A percentile compares a stretch with the other conserved stretches of the same genome.
Evolutionary conservation across 1,140 invertebrate genomes (phyloP).

Genomic region (Macrotrachela quadricornifera): DNA sequence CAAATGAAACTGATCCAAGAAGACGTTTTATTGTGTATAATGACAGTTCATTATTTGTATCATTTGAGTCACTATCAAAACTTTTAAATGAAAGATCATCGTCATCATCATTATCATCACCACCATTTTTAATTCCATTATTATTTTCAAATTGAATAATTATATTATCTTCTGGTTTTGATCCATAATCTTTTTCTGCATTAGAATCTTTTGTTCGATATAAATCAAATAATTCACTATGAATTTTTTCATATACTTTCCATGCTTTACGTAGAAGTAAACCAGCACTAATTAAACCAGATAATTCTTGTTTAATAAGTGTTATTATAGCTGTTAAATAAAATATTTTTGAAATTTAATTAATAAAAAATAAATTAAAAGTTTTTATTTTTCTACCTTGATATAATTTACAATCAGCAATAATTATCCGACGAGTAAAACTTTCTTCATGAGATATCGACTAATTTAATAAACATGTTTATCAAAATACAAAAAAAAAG

Average conservation of each 20-base stretch:
- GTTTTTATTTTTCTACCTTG: constrained; percentile 1
- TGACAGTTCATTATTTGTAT: background rate
- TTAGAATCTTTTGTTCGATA: constrained; percentile 22
- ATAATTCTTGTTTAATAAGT: constrained; percentile 43
- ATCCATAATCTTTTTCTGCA: constrained; percentile 9
- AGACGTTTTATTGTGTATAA: constrained; percentile 37
- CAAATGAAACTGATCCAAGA: constrained; percentile 47
- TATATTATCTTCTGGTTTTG: constrained; percentile 10
- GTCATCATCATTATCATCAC: background rate
- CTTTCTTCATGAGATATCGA: constrained; percentile 23
- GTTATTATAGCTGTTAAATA: constrained; percentile 35
- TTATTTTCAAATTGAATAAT: background rate
- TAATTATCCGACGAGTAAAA: constrained; percentile 43
- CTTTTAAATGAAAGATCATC: background rate
- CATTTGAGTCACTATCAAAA: background rate
- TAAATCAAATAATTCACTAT: constrained; percentile 37
- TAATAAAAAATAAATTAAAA: no score
- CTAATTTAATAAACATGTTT: background rate
- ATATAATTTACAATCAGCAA: constrained; percentile 45
- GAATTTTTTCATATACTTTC: constrained; percentile 47
- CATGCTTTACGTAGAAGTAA: constrained; percentile 49
- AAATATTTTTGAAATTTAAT: no score
- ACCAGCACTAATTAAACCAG: constrained; percentile 45
- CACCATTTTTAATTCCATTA: background rate
- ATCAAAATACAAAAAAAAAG: constrained; percentile 7